Percentiles rank a stretch among this genome's conserved stretches.
These are phyloP conservation scores for Eugnorisma glareosa DNA, from an alignment of 2,888 invertebrate genomes.

Conservation along the genomic window DNA sequence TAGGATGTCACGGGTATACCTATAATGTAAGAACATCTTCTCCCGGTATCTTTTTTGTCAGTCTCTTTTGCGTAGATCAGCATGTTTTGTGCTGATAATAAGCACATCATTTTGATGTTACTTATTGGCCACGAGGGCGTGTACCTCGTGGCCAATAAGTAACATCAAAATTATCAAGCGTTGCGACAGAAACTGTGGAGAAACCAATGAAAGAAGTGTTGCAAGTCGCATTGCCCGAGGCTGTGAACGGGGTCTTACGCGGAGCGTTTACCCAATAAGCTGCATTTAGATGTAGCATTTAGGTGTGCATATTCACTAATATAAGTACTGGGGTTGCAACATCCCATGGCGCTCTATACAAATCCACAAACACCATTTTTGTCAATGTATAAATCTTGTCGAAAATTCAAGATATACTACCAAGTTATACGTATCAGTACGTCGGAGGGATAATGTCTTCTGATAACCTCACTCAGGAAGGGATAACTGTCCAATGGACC, in stretches of 20 bases:
- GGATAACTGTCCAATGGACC: constrained; percentile 62
- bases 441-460: constrained; percentile 61
- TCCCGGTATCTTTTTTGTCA: neutral
- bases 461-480: constrained; percentile 66
- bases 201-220: neutral
- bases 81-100: neutral
- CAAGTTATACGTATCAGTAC: constrained; percentile 43
- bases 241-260: neutral
- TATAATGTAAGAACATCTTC: neutral
- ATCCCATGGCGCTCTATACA: neutral
- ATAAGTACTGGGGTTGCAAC: neutral
- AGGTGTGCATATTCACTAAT: neutral
- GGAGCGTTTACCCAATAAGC: neutral
- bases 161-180: too few species aligned
- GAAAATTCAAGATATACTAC: constrained; percentile 51
- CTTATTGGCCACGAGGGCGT: neutral
- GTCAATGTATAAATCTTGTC: constrained; percentile 44
- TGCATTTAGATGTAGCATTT: neutral
- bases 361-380: constrained; percentile 28
- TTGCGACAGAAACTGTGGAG: neutral
- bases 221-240: neutral
- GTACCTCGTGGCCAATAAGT: too few species aligned
- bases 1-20: constrained; percentile 1
- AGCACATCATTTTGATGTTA: neutral
- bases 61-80: neutral